Base-by-base conservation (phyloP, 1,140 invertebrate genomes). In the Trachelipus rathkii region DNA sequence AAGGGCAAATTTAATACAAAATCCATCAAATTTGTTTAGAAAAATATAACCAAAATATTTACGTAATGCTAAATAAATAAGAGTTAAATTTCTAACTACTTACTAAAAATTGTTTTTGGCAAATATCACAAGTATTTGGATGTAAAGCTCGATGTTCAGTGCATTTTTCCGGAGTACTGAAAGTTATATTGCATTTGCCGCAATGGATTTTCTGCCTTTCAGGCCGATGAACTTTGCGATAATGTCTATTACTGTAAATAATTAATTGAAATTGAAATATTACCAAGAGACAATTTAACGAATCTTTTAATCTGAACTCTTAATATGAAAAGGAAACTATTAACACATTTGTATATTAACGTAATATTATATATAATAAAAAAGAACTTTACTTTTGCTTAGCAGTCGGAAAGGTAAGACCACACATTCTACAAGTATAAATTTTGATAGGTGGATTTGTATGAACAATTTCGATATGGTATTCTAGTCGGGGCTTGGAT, bases 381-480 rank as follows among this genome's bases (percentile, higher is more conserved):
- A n/a, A n/a, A n/a, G n/a, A n/a, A n/a, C 19, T 8, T 60, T 60
- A 60, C 50, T 60, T 60, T 19, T 60, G 50, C 19, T 60, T 60
- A 19, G 50, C 50, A 15, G 50, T 60, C 19, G 50, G 50, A 60
- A 60, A 60, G 8, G 50, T 60, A 15, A 60, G 50, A 15, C 50
- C 50, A 60, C 50, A 60, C 19, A 60, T 15, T 60, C 50, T 60
- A 19, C 50, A 60, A 19, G 50, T 60, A 19, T 60, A 60, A 19
- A 60, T 60, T 60, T 60, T 60, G 19, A 60, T 60, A 60, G 50
- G 50, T 60, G 50, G 50, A 19, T 60, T 60, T 60, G 50, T 60
- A 8, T 60, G 50, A 60, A 60, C 50, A 60, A 60, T 19, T 60
- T 60, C 11, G 8, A 60, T 60, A 8, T 60, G 50, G 50, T 60